Percentiles rank a stretch among this genome's conserved stretches.
These are phyloP conservation scores for Scaptomyza hsui DNA, from an alignment of 1,140 invertebrate species.

Conservation along the genomic window DNA sequence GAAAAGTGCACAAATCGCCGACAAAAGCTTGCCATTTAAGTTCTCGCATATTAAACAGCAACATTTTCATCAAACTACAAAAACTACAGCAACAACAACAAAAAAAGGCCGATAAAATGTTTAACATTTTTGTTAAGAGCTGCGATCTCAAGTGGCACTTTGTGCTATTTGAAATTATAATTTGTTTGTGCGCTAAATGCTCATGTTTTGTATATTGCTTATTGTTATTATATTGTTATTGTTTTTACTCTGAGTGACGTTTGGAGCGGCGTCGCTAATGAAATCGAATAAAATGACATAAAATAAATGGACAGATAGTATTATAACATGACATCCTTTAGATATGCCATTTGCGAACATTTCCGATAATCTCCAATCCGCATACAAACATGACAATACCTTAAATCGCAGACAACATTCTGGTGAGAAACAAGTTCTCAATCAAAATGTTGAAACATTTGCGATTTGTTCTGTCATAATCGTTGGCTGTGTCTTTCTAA, in stretches of 20 bases:
- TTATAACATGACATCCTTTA: conserved; percentile 70
- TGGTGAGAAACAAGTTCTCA: conserved; percentile 66
- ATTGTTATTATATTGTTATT: conserved; percentile 29
- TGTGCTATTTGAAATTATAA: conserved; percentile 79
- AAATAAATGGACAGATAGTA: conserved; percentile 64
- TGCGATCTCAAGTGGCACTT: conserved; percentile 76
- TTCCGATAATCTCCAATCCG: conserved; percentile 53
- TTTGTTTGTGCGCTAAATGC: conserved; percentile 73
- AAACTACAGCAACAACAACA: conserved; percentile 31
- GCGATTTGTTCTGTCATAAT: conserved; percentile 60
- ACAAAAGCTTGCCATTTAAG: conserved; percentile 65
- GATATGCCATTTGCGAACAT: conserved; percentile 57
- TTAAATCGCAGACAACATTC: conserved; percentile 14
- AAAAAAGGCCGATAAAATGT: conserved; percentile 68
- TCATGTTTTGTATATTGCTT: conserved; percentile 41
- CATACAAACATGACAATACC: conserved; percentile 26
- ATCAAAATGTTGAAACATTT: conserved; percentile 56
- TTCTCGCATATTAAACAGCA: conserved; percentile 65
- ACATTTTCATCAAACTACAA: conserved; percentile 52
- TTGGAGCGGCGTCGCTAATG: conserved; percentile 60
- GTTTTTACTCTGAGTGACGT: conserved; percentile 31
- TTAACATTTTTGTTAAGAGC: conserved; percentile 78
- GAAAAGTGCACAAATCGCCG: conserved; percentile 59
- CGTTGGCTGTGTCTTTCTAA: conserved; percentile 42
- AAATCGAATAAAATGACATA: conserved; percentile 68